These are phyloP conservation scores for Melospiza melodia DNA, from an alignment of 2,113 vertebrate genomes.

Conservation along the genomic window DNA sequence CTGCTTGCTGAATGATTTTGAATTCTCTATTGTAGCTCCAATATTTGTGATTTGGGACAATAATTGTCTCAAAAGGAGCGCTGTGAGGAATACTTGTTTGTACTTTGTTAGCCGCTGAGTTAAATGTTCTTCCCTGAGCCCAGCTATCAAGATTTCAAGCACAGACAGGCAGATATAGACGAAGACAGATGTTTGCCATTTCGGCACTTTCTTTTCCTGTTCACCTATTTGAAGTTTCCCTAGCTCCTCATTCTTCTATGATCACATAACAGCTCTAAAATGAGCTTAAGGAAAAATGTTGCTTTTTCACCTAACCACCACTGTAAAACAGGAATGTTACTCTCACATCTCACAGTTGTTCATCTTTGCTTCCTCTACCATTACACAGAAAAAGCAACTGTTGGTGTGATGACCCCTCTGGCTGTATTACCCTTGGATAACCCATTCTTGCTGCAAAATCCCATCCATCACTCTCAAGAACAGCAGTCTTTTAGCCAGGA, in stretches of 20 bases:
- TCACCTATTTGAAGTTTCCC: conserved; percentile 14
- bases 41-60: not conserved
- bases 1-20: not conserved
- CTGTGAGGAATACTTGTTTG: not conserved
- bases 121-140: not conserved
- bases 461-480: not conserved
- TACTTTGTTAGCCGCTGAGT: not conserved
- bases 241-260: conserved; percentile 3
- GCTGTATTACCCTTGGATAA: not conserved
- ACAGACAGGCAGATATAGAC: conserved; percentile 1
- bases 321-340: not conserved
- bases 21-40: not conserved
- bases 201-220: not conserved
- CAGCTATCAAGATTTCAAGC: conserved; percentile 16
- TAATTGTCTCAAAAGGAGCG: not conserved
- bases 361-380: not conserved
- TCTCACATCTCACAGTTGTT: not conserved
- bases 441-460: not conserved
- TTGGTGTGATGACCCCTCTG: not conserved
- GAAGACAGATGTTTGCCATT: conserved; percentile 37
- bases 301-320: not conserved
- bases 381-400: not conserved
- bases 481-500: not conserved
- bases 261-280: not conserved
- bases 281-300: not conserved